Conservation (phyloP, 2,797 vertebrate genomes). For the Hyperoplus immaculatus region DNA sequence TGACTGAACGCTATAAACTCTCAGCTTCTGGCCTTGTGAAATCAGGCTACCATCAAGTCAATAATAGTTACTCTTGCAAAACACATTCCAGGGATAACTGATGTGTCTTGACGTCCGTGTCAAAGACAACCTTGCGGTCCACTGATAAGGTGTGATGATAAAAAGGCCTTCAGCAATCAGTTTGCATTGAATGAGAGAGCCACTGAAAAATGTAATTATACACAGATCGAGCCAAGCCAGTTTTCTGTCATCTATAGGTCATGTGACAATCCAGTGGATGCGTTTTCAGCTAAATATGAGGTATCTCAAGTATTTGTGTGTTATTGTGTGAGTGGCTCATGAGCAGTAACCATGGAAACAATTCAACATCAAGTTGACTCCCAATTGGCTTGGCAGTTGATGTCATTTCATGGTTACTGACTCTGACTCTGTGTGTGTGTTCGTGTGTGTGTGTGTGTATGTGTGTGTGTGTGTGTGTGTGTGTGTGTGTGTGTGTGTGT, state of each 20-base stretch:
- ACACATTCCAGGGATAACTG: conserved; percentile 17
- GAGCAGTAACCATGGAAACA: conserved; percentile 61
- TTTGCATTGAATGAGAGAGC: background rate
- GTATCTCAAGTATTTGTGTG: background rate
- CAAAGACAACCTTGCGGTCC: conserved; percentile 7
- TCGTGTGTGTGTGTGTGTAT: background rate
- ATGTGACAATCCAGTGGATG: background rate
- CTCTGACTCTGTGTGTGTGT: conserved; percentile 22
- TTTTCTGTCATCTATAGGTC: conserved; percentile 9
- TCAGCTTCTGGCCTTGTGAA: conserved; percentile 50
- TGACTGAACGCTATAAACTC: conserved; percentile 61
- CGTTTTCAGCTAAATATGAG: background rate
- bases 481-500: background rate
- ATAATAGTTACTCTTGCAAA: conserved; percentile 51
- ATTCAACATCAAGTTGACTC: conserved; percentile 65
- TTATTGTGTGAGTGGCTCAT: conserved; percentile 10
- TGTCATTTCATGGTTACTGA: conserved; percentile 65
- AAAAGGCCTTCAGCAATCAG: background rate
- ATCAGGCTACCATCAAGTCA: conserved; percentile 36
- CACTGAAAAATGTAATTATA: too few species aligned
- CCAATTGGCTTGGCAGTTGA: conserved; percentile 52
- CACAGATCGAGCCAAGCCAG: background rate
- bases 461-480: conserved; percentile 10
- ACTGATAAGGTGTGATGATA: background rate
- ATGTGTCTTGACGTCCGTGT: conserved; percentile 27